Evolutionary conservation across 1,140 invertebrate species (phyloP).

Genomic region (Campodea augens): DNA sequence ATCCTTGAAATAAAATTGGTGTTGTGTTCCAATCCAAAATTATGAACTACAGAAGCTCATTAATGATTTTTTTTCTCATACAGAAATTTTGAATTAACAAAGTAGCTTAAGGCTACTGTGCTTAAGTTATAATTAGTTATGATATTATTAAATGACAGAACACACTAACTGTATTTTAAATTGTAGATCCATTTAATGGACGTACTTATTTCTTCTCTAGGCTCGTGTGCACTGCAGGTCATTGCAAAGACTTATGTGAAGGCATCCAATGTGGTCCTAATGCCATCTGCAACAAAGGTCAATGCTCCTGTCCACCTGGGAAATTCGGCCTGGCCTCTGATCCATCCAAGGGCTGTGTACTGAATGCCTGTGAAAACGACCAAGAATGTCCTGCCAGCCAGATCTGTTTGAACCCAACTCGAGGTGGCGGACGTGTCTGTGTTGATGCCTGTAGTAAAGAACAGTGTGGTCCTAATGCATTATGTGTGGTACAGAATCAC

Average conservation of each 20-base stretch:
- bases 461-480: conserved; percentile 73
- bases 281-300: conserved; percentile 55
- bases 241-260: conserved; percentile 51
- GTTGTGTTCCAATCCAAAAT: no score
- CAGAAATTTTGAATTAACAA: no score
- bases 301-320: conserved; percentile 57
- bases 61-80: no score
- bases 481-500: conserved; percentile 63
- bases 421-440: conserved; percentile 51
- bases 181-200: no score
- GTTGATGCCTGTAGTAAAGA: conserved; percentile 67
- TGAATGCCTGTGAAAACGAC: conserved; percentile 51
- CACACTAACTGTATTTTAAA: no score
- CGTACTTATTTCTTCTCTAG: conserved; percentile 12
- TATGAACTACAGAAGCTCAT: no score
- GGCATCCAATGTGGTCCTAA: conserved; percentile 54
- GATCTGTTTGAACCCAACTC: conserved; percentile 62
- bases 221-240: conserved; percentile 43
- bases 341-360: conserved; percentile 40
- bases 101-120: no score
- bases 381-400: conserved; percentile 56
- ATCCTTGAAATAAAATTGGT: no score
- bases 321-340: conserved; percentile 58
- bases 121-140: no score
- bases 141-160: no score